A percentile compares a stretch with the other conserved stretches of the same genome.
Conservation (phyloP, 2,797 vertebrate genomes). For the Gila robusta region DNA sequence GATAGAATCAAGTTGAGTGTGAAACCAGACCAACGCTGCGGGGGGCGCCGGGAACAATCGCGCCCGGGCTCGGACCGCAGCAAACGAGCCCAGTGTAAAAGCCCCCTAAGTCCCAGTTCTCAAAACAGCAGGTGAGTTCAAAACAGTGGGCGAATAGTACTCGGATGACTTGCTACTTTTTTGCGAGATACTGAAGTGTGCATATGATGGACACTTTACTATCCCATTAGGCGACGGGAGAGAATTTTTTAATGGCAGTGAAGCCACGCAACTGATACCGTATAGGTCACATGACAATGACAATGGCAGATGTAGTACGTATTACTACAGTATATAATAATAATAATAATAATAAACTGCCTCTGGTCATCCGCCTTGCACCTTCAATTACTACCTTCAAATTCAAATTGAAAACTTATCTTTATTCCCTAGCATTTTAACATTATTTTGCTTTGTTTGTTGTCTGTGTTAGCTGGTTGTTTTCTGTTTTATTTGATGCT, state of each 20-base stretch:
- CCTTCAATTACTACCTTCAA: no score
- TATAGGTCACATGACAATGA: background rate
- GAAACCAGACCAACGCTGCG: no score
- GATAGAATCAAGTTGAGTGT: no score
- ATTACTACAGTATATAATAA: background rate
- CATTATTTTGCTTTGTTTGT: no score
- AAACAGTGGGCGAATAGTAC: background rate
- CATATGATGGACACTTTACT: background rate
- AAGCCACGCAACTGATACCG: background rate
- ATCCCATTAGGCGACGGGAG: background rate
- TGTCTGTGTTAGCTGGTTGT: no score
- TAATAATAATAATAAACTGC: background rate
- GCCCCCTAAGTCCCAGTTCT: background rate
- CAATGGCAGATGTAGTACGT: background rate
- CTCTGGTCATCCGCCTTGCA: no score
- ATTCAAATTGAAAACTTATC: no score
- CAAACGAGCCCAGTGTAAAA: no score
- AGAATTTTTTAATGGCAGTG: background rate
- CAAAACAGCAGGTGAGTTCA: background rate
- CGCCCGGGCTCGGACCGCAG: no score
- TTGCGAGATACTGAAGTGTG: background rate
- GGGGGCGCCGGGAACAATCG: no score
- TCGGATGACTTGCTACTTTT: background rate
- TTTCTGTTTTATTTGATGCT: no score
- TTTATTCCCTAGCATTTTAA: no score